A percentile compares a stretch with the other conserved stretches of the same genome.
These are phyloP conservation scores for Labeo catla DNA, from an alignment of 2,113 vertebrate species.

Conservation along the genomic window DNA sequence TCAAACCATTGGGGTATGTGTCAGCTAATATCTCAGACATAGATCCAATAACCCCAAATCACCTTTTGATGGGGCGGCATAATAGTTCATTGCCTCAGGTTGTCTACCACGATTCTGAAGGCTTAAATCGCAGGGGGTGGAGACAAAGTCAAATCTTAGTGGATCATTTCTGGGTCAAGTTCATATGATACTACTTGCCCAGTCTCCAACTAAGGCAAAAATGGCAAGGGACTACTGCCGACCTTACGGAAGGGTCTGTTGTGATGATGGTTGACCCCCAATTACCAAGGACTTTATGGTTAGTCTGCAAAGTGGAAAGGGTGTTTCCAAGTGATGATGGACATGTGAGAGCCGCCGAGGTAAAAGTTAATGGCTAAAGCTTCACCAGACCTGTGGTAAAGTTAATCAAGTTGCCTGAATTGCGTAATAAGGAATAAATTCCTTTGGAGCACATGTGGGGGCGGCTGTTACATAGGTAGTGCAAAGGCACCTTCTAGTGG, in stretches of 20 bases:
- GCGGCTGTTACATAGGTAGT: not conserved
- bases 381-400: not conserved
- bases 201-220: not conserved
- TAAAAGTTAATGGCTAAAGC: not conserved
- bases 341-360: not conserved
- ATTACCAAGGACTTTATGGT: not conserved
- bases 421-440: not conserved
- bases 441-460: not conserved
- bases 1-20: slow-evolving; percentile 20
- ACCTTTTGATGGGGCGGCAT: not conserved
- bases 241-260: not conserved
- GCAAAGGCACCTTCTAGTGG: too few species aligned
- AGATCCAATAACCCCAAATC: not conserved
- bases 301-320: too few species aligned
- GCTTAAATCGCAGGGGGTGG: not conserved
- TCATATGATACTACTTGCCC: not conserved
- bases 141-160: not conserved
- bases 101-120: not conserved
- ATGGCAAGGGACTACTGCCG: not conserved
- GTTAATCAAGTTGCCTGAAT: not conserved
- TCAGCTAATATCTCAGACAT: not conserved
- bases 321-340: not conserved
- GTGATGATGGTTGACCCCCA: not conserved
- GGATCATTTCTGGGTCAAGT: not conserved
- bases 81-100: not conserved